These are phyloP conservation scores for Dromaius novaehollandiae DNA, from an alignment of 2,113 vertebrate species.

Conservation along the genomic window DNA sequence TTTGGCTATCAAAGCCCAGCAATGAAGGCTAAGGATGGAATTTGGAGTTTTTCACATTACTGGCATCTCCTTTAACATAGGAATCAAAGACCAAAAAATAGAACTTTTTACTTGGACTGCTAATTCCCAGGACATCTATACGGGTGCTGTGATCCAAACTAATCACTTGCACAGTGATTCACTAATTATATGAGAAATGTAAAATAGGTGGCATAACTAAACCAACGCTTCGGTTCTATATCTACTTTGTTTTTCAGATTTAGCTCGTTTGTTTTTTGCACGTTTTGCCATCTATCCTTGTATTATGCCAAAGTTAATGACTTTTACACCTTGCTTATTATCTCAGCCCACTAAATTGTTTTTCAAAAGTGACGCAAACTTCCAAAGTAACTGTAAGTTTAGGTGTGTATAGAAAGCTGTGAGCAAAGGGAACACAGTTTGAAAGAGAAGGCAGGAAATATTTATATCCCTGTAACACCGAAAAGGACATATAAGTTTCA, in stretches of 20 bases:
- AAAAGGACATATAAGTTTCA: background rate
- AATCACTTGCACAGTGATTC: background rate
- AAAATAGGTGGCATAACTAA: background rate
- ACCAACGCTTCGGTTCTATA: background rate
- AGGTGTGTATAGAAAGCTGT: background rate
- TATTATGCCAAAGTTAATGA: background rate
- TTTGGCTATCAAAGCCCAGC: conserved; percentile 1
- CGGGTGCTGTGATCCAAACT: background rate
- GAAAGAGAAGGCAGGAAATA: background rate
- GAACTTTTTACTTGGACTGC: background rate
- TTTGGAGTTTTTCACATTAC: conserved; percentile 19
- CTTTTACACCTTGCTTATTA: background rate
- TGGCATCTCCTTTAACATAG: background rate
- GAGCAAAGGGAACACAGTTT: background rate
- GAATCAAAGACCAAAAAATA: background rate
- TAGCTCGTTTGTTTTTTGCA: background rate
- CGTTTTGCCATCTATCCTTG: background rate
- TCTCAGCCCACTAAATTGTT: background rate
- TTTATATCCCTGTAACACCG: background rate
- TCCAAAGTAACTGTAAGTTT: background rate
- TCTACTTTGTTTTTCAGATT: background rate
- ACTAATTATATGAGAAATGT: background rate
- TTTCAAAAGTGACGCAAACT: background rate
- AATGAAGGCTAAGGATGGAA: conserved; percentile 1
- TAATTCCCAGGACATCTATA: background rate